Evolutionary conservation across 2,888 invertebrate species (phyloP).

Genomic region (Tipula helvola): DNA sequence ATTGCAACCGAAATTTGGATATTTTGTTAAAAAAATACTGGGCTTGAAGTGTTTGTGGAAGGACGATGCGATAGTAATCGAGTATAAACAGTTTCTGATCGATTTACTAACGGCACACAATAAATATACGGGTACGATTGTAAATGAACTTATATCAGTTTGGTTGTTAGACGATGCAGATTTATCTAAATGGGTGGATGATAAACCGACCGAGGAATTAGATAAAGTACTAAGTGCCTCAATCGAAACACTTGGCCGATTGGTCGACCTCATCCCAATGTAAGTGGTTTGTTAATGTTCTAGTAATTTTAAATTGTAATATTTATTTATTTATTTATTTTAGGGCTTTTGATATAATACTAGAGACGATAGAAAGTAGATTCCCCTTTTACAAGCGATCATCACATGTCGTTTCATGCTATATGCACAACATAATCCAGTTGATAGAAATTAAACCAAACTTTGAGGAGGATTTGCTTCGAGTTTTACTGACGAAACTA

Average conservation of each 20-base stretch:
- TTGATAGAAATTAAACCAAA: conserved; percentile 62
- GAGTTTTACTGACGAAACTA: conserved; percentile 61
- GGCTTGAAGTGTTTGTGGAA: conserved; percentile 28
- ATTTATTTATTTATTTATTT: background rate
- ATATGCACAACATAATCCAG: conserved; percentile 64
- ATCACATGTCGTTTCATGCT: conserved; percentile 56
- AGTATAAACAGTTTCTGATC: conserved; percentile 50
- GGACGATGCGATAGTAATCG: conserved; percentile 35
- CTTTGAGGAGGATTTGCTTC: conserved; percentile 54
- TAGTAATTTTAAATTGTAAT: background rate
- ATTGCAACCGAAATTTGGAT: conserved; percentile 41
- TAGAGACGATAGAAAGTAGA: conserved; percentile 46
- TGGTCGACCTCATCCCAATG: conserved; percentile 41
- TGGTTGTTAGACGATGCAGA: conserved; percentile 43
- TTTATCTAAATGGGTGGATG: conserved; percentile 45
- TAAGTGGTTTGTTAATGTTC: background rate
- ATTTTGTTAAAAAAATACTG: conserved; percentile 47
- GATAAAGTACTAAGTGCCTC: conserved; percentile 45
- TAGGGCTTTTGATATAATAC: conserved; percentile 48
- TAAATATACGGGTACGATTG: conserved; percentile 46
- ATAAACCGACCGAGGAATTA: conserved; percentile 42
- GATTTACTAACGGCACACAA: conserved; percentile 57
- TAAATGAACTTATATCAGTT: conserved; percentile 45
- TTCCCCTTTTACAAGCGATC: conserved; percentile 70
- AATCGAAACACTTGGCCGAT: conserved; percentile 48